Conservation (phyloP, 2,797 vertebrate species). For the Tachyglossus aculeatus region DNA sequence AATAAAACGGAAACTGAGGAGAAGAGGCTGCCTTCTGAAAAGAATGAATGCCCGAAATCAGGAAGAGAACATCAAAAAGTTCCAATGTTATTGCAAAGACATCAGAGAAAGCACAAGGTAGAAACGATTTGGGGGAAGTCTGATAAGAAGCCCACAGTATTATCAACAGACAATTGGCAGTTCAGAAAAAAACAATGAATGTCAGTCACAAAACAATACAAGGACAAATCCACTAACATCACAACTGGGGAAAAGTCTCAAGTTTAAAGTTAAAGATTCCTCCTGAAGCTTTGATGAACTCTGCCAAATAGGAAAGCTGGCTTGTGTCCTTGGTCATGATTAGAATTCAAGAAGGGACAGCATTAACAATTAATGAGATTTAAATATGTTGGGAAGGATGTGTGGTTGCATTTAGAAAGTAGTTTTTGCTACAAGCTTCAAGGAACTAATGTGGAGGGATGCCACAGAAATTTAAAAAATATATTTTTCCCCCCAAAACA, state of each 20-base stretch:
- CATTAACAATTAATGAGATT: slow-evolving; percentile 75
- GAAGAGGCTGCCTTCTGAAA: no score
- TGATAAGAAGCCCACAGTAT: slow-evolving; percentile 33
- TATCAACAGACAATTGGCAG: slow-evolving; percentile 43
- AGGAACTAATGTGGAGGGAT: background rate
- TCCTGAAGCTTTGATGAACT: slow-evolving; percentile 65
- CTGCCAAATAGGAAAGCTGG: slow-evolving; percentile 60
- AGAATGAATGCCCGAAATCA: slow-evolving; percentile 36
- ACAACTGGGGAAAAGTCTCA: slow-evolving; percentile 52
- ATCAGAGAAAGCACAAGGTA: slow-evolving; percentile 31
- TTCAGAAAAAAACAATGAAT: slow-evolving; percentile 39
- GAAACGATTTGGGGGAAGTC: slow-evolving; percentile 47
- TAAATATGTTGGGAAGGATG: slow-evolving; percentile 59
- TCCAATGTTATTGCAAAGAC: slow-evolving; percentile 22
- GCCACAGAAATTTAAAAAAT: background rate
- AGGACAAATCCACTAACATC: slow-evolving; percentile 56
- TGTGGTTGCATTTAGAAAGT: slow-evolving; percentile 52
- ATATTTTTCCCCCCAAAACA: background rate
- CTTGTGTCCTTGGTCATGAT: slow-evolving; percentile 28
- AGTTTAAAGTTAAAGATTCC: slow-evolving; percentile 65
- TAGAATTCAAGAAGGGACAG: slow-evolving; percentile 69
- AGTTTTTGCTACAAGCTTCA: slow-evolving; percentile 40
- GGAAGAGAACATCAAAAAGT: slow-evolving; percentile 48
- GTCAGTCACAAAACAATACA: slow-evolving; percentile 43
- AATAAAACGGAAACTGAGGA: no score